Base-by-base conservation (phyloP, 1,140 invertebrate species). In the Megalopta genalis region DNA sequence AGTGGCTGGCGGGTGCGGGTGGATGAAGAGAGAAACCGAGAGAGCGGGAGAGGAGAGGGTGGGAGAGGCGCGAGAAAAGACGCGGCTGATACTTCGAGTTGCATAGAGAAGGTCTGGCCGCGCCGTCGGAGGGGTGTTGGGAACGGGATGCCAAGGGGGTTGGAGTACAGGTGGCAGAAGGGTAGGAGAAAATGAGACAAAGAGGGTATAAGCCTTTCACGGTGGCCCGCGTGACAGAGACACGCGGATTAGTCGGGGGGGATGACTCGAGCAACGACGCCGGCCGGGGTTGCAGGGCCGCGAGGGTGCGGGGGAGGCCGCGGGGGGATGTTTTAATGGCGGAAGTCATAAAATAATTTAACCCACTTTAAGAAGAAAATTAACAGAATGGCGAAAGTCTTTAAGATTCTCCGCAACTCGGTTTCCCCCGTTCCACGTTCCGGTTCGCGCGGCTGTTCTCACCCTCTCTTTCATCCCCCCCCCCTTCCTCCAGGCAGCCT, bases 371-470 rank as follows among this genome's bases (percentile, higher is more conserved):
- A 88, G 88, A 90, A 91, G 89, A 91, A 92, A 92, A 92, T 91
- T 91, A 93, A 92, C 88, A 88, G 91, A 90, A 90, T 89, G 87
- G 89, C 80, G 89, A 92, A 90, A 92, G 91, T 92, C 91, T 92
- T 92, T 91, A 92, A 90, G 90, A 92, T 86, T 89, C 85, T 77
- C 86, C 78, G 86, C 84, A 81, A 86, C 89, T 90, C 87, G 87
- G 52, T 76, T 37, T 62, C 67, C 52, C 77, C 63, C 78, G 39
- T 75, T 42, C 68, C 77, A 67, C 59, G 70, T 65, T 49, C 49
- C 32, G 46, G 64, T 27, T 74, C 66, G 69, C 77, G 46, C 66
- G 49, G 27, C 65, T 69, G 25, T 64, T 74, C 77, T 73, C 69
- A 73, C 76, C 71, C 63, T 62, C 65, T 65, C 70, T 21, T 84